A percentile compares a stretch with the other conserved stretches of the same genome.
Evolutionary conservation across 2,113 vertebrate species (phyloP).

Genomic region (Arizona elegans): DNA sequence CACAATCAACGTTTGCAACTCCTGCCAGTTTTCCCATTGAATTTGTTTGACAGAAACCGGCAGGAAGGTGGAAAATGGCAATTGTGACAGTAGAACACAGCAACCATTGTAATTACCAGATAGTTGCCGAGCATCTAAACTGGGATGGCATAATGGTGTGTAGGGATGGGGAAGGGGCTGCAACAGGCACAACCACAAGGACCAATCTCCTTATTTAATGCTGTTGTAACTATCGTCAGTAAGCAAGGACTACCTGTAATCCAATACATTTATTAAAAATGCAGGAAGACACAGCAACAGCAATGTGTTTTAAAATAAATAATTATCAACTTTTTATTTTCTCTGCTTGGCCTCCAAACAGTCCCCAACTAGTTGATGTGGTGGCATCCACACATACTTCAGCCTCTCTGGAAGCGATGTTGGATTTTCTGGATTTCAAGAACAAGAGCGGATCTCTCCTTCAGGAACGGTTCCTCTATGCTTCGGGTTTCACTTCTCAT

Average conservation of each 20-base stretch:
- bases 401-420: conserved; percentile 82
- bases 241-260: not conserved
- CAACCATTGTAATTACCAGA: not conserved
- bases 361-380: conserved; percentile 90
- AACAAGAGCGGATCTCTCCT: conserved; percentile 76
- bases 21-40: not conserved
- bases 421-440: conserved; percentile 91
- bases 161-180: not conserved
- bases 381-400: conserved; percentile 89
- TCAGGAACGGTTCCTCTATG: conserved; percentile 95
- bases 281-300: not conserved
- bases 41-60: not conserved
- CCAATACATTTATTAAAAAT: not conserved
- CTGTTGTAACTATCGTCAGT: not conserved
- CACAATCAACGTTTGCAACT: not conserved
- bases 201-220: not conserved
- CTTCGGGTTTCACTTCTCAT: conserved; percentile 91
- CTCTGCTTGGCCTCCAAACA: conserved; percentile 49
- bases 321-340: not conserved
- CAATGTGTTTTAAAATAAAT: not conserved
- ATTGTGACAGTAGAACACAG: not conserved
- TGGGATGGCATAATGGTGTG: not conserved
- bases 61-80: not conserved
- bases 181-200: not conserved
- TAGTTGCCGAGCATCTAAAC: not conserved